phyloP scores from a whole-genome alignment of 1,140 invertebrate species.

The Trichonephila clavata region DNA sequence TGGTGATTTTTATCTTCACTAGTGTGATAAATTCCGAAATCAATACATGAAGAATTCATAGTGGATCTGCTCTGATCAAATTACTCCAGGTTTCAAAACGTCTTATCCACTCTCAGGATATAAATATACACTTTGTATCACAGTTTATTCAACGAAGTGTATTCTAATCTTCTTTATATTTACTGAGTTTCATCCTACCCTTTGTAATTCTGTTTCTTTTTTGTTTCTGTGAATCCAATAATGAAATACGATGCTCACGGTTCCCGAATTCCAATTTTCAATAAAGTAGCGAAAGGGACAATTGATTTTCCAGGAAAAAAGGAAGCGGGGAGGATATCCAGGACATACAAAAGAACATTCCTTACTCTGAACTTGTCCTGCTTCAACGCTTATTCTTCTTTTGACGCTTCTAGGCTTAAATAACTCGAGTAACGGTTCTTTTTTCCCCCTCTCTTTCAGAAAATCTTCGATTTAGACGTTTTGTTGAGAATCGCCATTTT shows the following conservation, averaged over 20 bases:
- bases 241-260: constrained; percentile 25
- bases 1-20: not conserved
- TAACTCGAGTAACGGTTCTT: constrained; percentile 48
- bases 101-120: not conserved
- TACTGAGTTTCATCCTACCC: not conserved
- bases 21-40: not conserved
- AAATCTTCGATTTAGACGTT: constrained; percentile 29
- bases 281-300: constrained; percentile 47
- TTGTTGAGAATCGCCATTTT: constrained; percentile 22
- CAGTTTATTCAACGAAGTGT: not conserved
- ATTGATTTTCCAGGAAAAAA: constrained; percentile 48
- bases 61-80: not conserved
- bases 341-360: constrained; percentile 45
- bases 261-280: constrained; percentile 51
- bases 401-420: constrained; percentile 27
- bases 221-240: constrained; percentile 49
- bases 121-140: constrained; percentile 17
- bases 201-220: constrained; percentile 1
- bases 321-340: constrained; percentile 24
- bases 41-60: not conserved
- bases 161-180: constrained; percentile 46
- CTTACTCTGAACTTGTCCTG: constrained; percentile 27
- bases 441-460: not conserved
- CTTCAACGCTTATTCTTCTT: constrained; percentile 42
- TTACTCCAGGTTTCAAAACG: not conserved